Base-by-base conservation (phyloP, 1,140 invertebrate species). In the Drosophila grimshawi region DNA sequence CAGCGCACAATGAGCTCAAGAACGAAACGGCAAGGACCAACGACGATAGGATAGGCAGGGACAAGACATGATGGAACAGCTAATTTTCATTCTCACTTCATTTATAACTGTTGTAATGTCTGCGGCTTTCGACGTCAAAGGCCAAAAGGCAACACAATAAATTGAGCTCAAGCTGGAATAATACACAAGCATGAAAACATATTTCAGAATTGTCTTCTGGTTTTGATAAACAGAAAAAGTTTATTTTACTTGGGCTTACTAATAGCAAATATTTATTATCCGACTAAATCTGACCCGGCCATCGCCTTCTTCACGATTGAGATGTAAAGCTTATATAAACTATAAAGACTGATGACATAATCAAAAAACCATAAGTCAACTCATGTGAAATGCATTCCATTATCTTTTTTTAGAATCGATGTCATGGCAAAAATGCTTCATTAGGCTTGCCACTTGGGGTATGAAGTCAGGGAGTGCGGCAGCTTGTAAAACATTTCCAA, bases 161-260 rank as follows among this genome's bases (percentile, higher is more conserved):
- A 83, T 75, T 66, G 56, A 82, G 35, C 60, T 41, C 71, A 72
- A 57, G 65, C 35, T 43, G 33, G 51, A 45, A 76, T 56, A 72
- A 66, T 85, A 77, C 68, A 41, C 8, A 0, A 41, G 10, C 39
- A 37, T 72, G 59, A 65, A 63, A 83, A 76, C 77, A 68, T 80
- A 83, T 76, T 85, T 74, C 59, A 80, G n/a, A 68, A 62, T 62
- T 82, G 80, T 65, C 35, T 59, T 67, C n/a, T n/a, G 80, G 55
- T 46, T 29, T 33, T 29, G 65, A 61, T 29, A 67, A 67, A 71
- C 62, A 83, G 61, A 39, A 51, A 53, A 63, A 35, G 70, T 49
- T 29, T 56, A 79, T 69, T 68, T 57, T 56, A 43, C 64, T 43
- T 55, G 37, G 53, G 19, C 57, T 39, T 59, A 75, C 46, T 43